phyloP scores from a whole-genome alignment of 2,797 vertebrate species.

The Neosilurus hyrtlii region DNA sequence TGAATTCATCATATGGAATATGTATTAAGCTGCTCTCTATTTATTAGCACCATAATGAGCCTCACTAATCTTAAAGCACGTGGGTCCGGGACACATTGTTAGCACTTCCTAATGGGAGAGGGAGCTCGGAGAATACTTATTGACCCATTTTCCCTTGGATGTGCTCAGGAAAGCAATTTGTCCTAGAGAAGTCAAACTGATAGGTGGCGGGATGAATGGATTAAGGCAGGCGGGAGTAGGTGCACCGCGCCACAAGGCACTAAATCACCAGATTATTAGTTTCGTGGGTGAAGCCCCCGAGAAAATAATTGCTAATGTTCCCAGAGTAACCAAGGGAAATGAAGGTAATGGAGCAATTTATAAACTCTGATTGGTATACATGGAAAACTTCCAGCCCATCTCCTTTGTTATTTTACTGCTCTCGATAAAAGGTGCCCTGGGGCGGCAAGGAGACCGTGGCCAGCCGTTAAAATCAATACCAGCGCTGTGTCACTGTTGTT shows the following conservation, averaged over 20 bases:
- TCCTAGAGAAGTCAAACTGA: slow-evolving; percentile 80
- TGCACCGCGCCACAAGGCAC: slow-evolving; percentile 73
- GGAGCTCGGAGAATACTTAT: slow-evolving; percentile 71
- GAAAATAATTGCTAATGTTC: slow-evolving; percentile 85
- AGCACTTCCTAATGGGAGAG: slow-evolving; percentile 69
- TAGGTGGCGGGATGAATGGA: slow-evolving; percentile 81
- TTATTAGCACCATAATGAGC: slow-evolving; percentile 43
- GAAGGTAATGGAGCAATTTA: slow-evolving; percentile 82
- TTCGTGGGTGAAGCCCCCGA: slow-evolving; percentile 77
- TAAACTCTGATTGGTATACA: slow-evolving; percentile 82
- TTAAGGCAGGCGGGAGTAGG: slow-evolving; percentile 71
- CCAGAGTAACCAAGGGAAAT: slow-evolving; percentile 80
- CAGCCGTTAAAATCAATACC: slow-evolving; percentile 77
- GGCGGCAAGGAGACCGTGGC: slow-evolving; percentile 59
- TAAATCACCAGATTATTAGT: slow-evolving; percentile 82
- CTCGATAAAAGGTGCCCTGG: slow-evolving; percentile 73
- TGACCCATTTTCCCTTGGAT: slow-evolving; percentile 77
- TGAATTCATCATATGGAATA: slow-evolving; percentile 31
- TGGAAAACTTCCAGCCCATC: slow-evolving; percentile 79
- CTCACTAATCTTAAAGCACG: slow-evolving; percentile 43
- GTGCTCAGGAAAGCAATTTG: slow-evolving; percentile 74
- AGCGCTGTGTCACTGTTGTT: slow-evolving; percentile 65
- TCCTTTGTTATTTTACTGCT: slow-evolving; percentile 75
- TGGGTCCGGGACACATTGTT: slow-evolving; percentile 64
- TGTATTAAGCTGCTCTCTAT: slow-evolving; percentile 26